Evolutionary conservation across 2,888 invertebrate species (phyloP).

Genomic region (Cataglyphis albicans): DNA sequence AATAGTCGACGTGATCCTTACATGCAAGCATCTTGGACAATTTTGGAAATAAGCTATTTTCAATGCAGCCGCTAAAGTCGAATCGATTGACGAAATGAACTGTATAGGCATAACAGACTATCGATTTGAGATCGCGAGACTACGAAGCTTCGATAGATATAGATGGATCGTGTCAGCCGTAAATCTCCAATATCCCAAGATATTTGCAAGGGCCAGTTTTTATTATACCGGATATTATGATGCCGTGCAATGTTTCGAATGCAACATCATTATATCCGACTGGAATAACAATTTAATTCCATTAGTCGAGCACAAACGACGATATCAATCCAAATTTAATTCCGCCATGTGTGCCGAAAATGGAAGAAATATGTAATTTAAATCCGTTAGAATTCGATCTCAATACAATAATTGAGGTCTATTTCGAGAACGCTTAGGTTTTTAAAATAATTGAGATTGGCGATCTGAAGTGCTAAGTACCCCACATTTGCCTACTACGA

Average conservation of each 20-base stretch:
- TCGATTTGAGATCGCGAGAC: constrained; percentile 61
- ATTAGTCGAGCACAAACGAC: constrained; percentile 92
- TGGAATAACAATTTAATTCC: constrained; percentile 95
- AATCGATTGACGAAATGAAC: constrained; percentile 78
- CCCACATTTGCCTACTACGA: constrained; percentile 90
- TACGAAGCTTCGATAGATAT: constrained; percentile 88
- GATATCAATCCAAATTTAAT: constrained; percentile 79
- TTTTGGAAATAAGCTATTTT: not conserved
- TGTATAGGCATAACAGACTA: not conserved
- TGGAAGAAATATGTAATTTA: constrained; percentile 86
- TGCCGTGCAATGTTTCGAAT: constrained; percentile 93
- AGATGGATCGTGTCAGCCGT: constrained; percentile 89
- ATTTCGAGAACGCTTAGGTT: not conserved
- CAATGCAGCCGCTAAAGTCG: no score
- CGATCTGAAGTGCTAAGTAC: constrained; percentile 88
- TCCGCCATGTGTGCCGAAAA: constrained; percentile 73
- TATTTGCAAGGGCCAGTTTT: constrained; percentile 93
- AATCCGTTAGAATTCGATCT: constrained; percentile 70
- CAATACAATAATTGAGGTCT: not conserved
- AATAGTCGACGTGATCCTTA: no score
- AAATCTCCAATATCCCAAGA: constrained; percentile 85
- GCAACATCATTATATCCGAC: constrained; percentile 91
- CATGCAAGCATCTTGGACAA: not conserved
- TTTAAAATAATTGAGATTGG: constrained; percentile 79
- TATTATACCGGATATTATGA: constrained; percentile 92